phyloP scores from a whole-genome alignment of 2,888 invertebrate genomes.

The Caenorhabditis parvicauda region DNA sequence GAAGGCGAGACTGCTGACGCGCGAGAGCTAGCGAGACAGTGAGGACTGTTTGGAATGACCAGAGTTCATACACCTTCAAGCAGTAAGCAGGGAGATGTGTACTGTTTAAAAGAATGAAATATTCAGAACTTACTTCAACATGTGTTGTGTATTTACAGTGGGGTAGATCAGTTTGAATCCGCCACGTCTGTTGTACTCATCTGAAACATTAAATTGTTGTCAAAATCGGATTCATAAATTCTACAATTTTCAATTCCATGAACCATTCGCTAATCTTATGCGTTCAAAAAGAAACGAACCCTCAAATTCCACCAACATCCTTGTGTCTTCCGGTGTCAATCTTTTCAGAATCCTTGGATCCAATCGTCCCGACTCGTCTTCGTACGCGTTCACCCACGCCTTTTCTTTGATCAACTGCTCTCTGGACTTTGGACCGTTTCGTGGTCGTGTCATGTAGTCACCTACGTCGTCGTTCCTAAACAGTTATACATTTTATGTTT shows the following conservation, averaged over 20 bases:
- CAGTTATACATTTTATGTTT: neutral
- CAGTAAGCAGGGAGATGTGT: too few species aligned
- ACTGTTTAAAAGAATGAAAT: neutral
- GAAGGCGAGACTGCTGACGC: too few species aligned
- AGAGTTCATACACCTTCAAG: too few species aligned
- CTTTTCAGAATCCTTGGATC: slow-evolving; percentile 29
- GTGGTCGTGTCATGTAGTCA: slow-evolving; percentile 27
- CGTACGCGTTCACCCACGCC: slow-evolving; percentile 23
- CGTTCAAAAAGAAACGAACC: slow-evolving; percentile 4
- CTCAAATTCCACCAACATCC: slow-evolving; percentile 44
- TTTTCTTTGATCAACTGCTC: slow-evolving; percentile 36
- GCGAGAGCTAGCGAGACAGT: too few species aligned
- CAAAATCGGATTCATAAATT: too few species aligned
- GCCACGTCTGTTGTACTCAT: slow-evolving; percentile 66
- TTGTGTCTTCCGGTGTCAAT: slow-evolving; percentile 44
- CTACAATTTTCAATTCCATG: too few species aligned
- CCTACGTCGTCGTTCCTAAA: slow-evolving; percentile 12
- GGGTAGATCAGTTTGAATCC: slow-evolving; percentile 66
- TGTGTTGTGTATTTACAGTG: slow-evolving; percentile 47
- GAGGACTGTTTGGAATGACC: too few species aligned
- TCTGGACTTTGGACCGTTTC: slow-evolving; percentile 25
- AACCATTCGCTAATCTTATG: too few species aligned
- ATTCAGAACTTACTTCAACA: neutral
- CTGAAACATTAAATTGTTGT: slow-evolving; percentile 63
- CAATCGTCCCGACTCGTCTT: slow-evolving; percentile 12